Evolutionary conservation across 2,888 invertebrate genomes (phyloP).

Genomic region (Panopea generosa): DNA sequence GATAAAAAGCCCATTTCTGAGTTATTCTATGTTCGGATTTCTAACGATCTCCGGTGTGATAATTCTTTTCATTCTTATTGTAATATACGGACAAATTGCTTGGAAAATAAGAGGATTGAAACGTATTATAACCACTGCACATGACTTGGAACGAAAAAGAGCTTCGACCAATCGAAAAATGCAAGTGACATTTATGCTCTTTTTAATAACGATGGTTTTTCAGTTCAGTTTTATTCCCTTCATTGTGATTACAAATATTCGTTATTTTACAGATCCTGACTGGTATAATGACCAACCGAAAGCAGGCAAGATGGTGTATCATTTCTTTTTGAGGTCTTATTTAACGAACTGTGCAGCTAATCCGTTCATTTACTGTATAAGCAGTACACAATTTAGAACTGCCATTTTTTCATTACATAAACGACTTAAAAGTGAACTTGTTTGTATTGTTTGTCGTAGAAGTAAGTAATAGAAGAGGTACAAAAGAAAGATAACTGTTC

Average conservation of each 20-base stretch:
- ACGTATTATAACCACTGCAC: neutral
- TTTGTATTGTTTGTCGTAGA: too few species aligned
- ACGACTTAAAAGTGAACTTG: too few species aligned
- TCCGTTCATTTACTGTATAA: constrained; percentile 79
- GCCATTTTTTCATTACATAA: too few species aligned
- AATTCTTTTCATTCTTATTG: constrained; percentile 39
- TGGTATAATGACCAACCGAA: constrained; percentile 59
- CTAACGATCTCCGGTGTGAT: constrained; percentile 37
- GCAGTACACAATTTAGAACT: constrained; percentile 71
- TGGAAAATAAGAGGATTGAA: constrained; percentile 35
- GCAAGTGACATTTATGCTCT: constrained; percentile 68
- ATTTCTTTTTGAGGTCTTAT: constrained; percentile 72
- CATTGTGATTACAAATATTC: constrained; percentile 67
- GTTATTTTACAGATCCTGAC: constrained; percentile 55
- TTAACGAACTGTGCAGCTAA: constrained; percentile 75
- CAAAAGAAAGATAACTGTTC: too few species aligned
- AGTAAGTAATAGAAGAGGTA: too few species aligned
- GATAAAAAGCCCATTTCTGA: constrained; percentile 37
- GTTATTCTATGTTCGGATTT: constrained; percentile 51
- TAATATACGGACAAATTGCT: constrained; percentile 46
- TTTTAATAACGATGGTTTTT: constrained; percentile 72
- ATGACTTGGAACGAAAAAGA: constrained; percentile 18
- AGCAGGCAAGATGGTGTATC: constrained; percentile 64
- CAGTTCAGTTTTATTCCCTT: constrained; percentile 73
- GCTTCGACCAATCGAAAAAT: constrained; percentile 30